Conservation (phyloP, 2,797 vertebrate species). For the Danio aesculapii region DNA sequence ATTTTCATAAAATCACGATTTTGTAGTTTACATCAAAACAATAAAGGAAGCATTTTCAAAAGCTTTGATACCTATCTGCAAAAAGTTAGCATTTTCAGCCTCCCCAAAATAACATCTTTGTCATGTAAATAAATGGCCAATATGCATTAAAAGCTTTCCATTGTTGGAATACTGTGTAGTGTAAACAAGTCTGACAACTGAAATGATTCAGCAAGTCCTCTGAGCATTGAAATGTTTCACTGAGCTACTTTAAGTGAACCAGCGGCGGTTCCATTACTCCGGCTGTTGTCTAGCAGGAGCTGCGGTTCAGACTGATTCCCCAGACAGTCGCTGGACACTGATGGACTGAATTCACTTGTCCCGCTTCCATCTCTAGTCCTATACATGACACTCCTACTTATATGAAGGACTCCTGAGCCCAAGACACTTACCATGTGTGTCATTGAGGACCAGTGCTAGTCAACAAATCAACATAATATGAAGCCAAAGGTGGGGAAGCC, state of each 20-base stretch:
- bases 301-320: slow-evolving; percentile 23
- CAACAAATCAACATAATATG: slow-evolving; percentile 51
- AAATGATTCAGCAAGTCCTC: neutral
- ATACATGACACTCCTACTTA: neutral
- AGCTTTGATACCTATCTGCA: too few relatives aligned
- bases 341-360: neutral
- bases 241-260: neutral
- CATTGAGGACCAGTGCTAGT: slow-evolving; percentile 43
- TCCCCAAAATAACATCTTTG: neutral
- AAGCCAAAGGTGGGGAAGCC: slow-evolving; percentile 43
- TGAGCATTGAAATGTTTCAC: neutral
- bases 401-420: slow-evolving; percentile 43
- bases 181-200: neutral
- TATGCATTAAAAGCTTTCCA: neutral
- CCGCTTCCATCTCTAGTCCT: neutral
- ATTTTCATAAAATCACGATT: neutral
- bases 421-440: slow-evolving; percentile 42
- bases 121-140: neutral
- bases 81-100: neutral
- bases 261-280: slow-evolving; percentile 13
- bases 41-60: neutral
- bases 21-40: neutral
- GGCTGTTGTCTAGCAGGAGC: slow-evolving; percentile 14
- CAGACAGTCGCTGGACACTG: slow-evolving; percentile 11
- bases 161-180: neutral